A percentile compares a stretch with the other conserved stretches of the same genome.
Conservation (phyloP, 2,888 invertebrate species). For the Dione vanillae region DNA sequence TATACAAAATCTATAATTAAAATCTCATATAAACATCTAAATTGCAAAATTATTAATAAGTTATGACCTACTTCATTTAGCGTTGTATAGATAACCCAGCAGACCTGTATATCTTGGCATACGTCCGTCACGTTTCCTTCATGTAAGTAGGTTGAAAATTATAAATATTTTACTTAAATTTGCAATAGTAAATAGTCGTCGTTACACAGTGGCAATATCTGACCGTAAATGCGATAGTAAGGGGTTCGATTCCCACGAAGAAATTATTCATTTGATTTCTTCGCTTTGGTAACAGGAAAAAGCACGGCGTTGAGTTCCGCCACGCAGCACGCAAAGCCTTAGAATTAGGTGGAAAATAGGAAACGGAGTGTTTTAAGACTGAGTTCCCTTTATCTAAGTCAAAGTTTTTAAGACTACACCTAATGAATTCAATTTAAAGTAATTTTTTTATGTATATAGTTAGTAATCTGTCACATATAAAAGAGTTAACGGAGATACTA, state of each 20-base stretch:
- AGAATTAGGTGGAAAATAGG: too few relatives aligned
- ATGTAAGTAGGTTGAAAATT: neutral
- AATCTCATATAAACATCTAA: neutral
- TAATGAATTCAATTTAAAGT: too few relatives aligned
- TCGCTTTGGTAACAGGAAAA: too few relatives aligned
- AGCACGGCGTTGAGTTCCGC: too few relatives aligned
- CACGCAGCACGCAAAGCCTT: too few relatives aligned
- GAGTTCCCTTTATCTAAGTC: neutral
- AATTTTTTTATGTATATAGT: too few relatives aligned
- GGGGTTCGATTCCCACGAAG: too few relatives aligned
- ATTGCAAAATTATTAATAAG: conserved; percentile 3
- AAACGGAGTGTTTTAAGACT: too few relatives aligned
- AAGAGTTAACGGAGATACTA: too few relatives aligned
- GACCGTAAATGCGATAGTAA: neutral
- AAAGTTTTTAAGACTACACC: neutral
- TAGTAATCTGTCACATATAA: too few relatives aligned
- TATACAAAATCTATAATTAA: neutral
- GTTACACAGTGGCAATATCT: neutral
- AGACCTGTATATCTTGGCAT: conserved; percentile 13
- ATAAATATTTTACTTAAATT: neutral
- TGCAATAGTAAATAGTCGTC: neutral
- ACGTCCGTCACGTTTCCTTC: conserved; percentile 8
- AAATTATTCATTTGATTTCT: too few relatives aligned
- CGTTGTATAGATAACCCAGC: neutral
- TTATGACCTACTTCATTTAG: conserved; percentile 15